Base-by-base conservation (phyloP, 2,888 invertebrate genomes). In the Lepidochrysops patricia region DNA sequence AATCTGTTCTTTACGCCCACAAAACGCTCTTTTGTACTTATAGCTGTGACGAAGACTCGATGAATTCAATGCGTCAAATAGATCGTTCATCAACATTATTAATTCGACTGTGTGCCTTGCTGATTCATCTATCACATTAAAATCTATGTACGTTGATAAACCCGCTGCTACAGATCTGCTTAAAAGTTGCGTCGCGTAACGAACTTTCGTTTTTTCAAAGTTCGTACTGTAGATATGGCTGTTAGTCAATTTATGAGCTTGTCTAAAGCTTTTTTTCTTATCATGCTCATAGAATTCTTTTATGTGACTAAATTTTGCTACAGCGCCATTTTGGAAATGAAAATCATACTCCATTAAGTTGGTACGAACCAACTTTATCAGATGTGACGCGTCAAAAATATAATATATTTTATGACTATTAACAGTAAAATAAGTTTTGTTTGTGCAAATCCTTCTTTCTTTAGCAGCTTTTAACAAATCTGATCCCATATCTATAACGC, bases 81-180 rank as follows among this genome's bases (percentile, higher is more conserved):
- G 29, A 61, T 66, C 25, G 25, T 71, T 67, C 57, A 69, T 64
- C 12, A 50, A 43, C 48, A 2, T 52, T 9, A 70, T 49, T 34
- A 68, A 62, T 23, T 64, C 6, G 26, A 59, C 64, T 12, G 68
- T 68, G 52, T 57, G 61, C 52, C 34, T 61, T 7, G 25, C 66
- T 0, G 63, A 43, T 57, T 50, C 54, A n/a, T 65, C 61, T 37
- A 67, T 61, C 5, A 58, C 19, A 29, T 60, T 60, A 26, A 60
- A 63, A 34, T 66, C 65, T 57, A 63, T 52, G 32, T 60, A 64
- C 4, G 64, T 65, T 13, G 60, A 62, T 34, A 75, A 61, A 25
- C 68, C 71, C 12, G 63, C 52, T 13, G 74, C 70, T 25, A 74
- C 75, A 34, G 72, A 61, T n/a, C 56, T 64, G 32, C 75, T 74